Percentiles rank a stretch among this genome's conserved stretches.
Conservation (phyloP, 2,113 vertebrate species). For the Oryzias woworae region DNA sequence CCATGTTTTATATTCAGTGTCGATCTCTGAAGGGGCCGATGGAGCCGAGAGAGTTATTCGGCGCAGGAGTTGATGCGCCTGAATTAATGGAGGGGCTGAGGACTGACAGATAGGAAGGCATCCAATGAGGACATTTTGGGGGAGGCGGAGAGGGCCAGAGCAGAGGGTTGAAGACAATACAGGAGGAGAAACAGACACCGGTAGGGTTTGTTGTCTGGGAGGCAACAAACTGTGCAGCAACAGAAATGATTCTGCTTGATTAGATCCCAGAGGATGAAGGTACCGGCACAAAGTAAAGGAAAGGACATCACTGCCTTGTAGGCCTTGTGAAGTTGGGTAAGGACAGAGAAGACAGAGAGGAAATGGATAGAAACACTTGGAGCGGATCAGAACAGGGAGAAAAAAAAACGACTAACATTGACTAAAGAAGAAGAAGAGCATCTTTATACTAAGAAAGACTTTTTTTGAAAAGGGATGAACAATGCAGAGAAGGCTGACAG, state of each 20-base stretch:
- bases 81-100: conserved; percentile 63
- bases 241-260: conserved; percentile 76
- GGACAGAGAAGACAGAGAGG: conserved; percentile 15
- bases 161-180: conserved; percentile 14
- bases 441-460: conserved; percentile 18
- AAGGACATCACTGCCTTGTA: conserved; percentile 40
- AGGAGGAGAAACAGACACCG: conserved; percentile 17
- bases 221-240: conserved; percentile 50
- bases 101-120: conserved; percentile 23
- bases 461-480: conserved; percentile 1
- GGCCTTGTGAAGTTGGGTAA: conserved; percentile 43
- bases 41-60: background rate
- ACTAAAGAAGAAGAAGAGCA: conserved; percentile 19
- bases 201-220: conserved; percentile 45
- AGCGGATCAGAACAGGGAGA: conserved; percentile 15
- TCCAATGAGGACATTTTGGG: conserved; percentile 2
- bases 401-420: no score
- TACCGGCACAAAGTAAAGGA: conserved; percentile 63
- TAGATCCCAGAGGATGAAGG: conserved; percentile 69
- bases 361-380: conserved; percentile 16
- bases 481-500: conserved; percentile 37
- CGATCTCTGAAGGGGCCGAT: no score
- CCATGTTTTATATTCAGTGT: conserved; percentile 77
- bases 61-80: conserved; percentile 58
- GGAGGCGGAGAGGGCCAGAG: conserved; percentile 13